These are phyloP conservation scores for Ladona fulva DNA, from an alignment of 1,140 invertebrate genomes.

Conservation along the genomic window DNA sequence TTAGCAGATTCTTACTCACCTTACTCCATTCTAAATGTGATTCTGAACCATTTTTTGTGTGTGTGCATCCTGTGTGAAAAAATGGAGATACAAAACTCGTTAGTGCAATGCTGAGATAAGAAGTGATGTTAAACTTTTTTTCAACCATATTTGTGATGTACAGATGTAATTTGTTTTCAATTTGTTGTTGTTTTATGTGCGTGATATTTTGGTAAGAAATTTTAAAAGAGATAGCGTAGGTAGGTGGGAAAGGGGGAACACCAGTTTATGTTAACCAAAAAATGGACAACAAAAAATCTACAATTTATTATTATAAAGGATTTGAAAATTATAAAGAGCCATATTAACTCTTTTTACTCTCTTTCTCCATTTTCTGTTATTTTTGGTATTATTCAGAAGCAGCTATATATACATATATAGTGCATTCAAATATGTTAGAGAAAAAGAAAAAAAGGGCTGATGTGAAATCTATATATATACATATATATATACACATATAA, in stretches of 20 bases:
- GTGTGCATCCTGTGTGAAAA: background rate
- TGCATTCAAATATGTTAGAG: slow-evolving; percentile 7
- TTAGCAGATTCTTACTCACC: background rate
- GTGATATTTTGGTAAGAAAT: slow-evolving; percentile 10
- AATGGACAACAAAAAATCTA: background rate
- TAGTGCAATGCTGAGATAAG: background rate
- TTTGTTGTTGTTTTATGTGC: slow-evolving; percentile 10
- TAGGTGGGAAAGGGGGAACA: slow-evolving; percentile 3
- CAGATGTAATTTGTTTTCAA: slow-evolving; percentile 7
- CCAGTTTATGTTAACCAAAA: slow-evolving; percentile 6
- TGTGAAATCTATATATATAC: slow-evolving; percentile 1
- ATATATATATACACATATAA: slow-evolving; percentile 9
- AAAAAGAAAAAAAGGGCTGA: slow-evolving; percentile 2
- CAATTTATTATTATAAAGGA: background rate
- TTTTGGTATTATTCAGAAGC: slow-evolving; percentile 1
- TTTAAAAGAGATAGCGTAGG: background rate
- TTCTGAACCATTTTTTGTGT: background rate
- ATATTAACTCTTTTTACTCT: slow-evolving; percentile 7
- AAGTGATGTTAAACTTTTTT: slow-evolving; percentile 10
- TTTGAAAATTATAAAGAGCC: slow-evolving; percentile 2
- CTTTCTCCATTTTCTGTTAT: slow-evolving; percentile 1
- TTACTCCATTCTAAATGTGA: background rate
- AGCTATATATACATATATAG: slow-evolving; percentile 11
- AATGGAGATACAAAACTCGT: background rate
- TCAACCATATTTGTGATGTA: slow-evolving; percentile 1